phyloP scores from a whole-genome alignment of 2,113 vertebrate genomes.

The Galeopterus variegatus region DNA sequence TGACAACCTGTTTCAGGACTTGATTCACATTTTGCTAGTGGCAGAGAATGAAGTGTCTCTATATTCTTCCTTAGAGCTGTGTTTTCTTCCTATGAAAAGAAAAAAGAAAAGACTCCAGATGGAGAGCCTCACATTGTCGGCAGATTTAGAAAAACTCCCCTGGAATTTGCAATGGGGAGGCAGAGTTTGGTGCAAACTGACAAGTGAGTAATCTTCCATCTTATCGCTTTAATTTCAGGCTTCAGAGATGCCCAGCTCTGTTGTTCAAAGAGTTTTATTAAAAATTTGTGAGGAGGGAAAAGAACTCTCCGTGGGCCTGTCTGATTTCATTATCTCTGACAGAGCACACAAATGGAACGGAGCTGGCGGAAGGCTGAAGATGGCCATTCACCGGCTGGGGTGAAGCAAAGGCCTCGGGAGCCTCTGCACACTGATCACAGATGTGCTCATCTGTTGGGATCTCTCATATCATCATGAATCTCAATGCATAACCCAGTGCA shows the following conservation, averaged over 20 bases:
- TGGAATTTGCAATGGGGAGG: slow-evolving; percentile 71
- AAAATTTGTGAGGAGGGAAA: slow-evolving; percentile 47
- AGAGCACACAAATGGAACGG: neutral
- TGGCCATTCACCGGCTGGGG: fast-evolving
- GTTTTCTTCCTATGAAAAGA: slow-evolving; percentile 56
- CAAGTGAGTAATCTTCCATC: slow-evolving; percentile 77
- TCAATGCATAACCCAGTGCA: neutral
- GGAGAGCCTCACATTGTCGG: neutral
- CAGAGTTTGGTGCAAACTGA: slow-evolving; percentile 16
- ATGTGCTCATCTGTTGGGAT: neutral
- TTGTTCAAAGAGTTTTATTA: slow-evolving; percentile 67
- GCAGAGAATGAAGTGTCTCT: slow-evolving; percentile 59
- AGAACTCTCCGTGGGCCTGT: neutral
- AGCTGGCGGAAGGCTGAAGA: neutral
- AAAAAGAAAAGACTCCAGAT: neutral
- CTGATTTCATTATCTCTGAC: slow-evolving; percentile 65
- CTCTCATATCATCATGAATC: neutral
- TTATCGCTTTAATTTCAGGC: slow-evolving; percentile 78
- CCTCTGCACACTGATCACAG: neutral
- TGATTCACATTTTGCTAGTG: slow-evolving; percentile 64
- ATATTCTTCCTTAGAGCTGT: slow-evolving; percentile 72
- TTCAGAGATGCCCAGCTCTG: slow-evolving; percentile 67
- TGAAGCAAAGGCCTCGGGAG: neutral
- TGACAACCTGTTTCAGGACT: slow-evolving; percentile 70
- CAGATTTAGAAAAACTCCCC: slow-evolving; percentile 74